Evolutionary conservation across 2,888 invertebrate species (phyloP), one percentile per base, ranked within the genome.

Genomic region (Microplitis deprimator): DNA sequence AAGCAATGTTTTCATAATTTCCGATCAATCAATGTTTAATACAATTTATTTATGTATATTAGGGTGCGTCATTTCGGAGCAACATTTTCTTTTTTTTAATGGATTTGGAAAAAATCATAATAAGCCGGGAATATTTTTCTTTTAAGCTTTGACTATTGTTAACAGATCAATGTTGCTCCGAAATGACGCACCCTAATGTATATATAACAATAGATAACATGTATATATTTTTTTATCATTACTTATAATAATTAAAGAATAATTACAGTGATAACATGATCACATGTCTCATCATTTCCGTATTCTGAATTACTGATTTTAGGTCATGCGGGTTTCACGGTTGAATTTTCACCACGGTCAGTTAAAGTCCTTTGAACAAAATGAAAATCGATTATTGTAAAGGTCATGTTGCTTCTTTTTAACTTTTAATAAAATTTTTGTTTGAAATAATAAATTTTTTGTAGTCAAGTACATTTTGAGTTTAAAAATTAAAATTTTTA

Each of bases 291-390:
- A 71, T 73, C 61, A 79, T 77, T 79, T 79, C 81, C 81, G 79
- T 76, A 76, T 72, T 79, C 77, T 59, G 62, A 50, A 13, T 80
- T 75, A 62, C 69, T 70, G 68, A 76, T 80, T 77, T 73, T 76
- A 76, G 77, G 76, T 70, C 75, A 81, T 79, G 76, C 81, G 79
- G 79, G 79, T 71, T 68, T 50, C 50, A 75, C 62, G 72, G 70
- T 68, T 76, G 72, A 67, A 62, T 68, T 71, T 59, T 72, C 68
- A 76, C 77, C 77, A 76, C 79, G 79, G 79, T 79, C 76, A 79
- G 75, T 76, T 70, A 65, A 73, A 77, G 61, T 70, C 68, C 71
- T 71, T 50, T 13, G 2, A 50, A 50, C 75, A 68, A 76, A 77
- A 68, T 73, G 73, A 76, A 81, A 69, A 73, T 68, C 69, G 78